Conservation (phyloP, 2,113 vertebrate genomes). For the Mobula birostris region DNA sequence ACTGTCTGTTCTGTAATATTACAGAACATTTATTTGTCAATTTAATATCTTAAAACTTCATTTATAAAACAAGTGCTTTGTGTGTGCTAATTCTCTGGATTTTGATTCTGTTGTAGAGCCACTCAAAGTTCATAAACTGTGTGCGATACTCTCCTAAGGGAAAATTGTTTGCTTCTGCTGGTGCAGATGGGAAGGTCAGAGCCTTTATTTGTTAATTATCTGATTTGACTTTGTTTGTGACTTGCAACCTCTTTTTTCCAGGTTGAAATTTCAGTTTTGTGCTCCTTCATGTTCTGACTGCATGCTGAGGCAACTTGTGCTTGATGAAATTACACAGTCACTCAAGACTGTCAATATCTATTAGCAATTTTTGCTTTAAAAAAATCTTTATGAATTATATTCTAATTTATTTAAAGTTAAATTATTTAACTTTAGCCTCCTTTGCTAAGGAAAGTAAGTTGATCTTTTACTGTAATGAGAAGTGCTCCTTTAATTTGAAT, state of each 20-base stretch:
- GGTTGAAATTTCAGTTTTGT: constrained; percentile 4
- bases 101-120: constrained; percentile 57
- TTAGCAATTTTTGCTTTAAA: background rate
- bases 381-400: background rate
- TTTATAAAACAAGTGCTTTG: background rate
- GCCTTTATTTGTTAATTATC: background rate
- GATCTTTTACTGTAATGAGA: background rate
- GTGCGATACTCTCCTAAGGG: constrained; percentile 88
- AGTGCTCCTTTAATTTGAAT: background rate
- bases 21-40: too few relatives aligned
- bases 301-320: background rate
- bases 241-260: background rate
- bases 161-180: constrained; percentile 71
- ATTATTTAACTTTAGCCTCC: background rate
- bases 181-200: constrained; percentile 82
- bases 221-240: background rate
- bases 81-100: background rate
- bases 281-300: background rate
- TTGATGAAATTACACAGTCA: background rate
- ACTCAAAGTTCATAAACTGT: constrained; percentile 85
- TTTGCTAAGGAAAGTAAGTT: background rate
- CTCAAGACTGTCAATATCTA: background rate
- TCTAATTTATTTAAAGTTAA: background rate
- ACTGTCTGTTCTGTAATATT: too few relatives aligned
- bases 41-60: background rate